Evolutionary conservation across 2,888 invertebrate genomes (phyloP).

Genomic region (Gari tellinella): DNA sequence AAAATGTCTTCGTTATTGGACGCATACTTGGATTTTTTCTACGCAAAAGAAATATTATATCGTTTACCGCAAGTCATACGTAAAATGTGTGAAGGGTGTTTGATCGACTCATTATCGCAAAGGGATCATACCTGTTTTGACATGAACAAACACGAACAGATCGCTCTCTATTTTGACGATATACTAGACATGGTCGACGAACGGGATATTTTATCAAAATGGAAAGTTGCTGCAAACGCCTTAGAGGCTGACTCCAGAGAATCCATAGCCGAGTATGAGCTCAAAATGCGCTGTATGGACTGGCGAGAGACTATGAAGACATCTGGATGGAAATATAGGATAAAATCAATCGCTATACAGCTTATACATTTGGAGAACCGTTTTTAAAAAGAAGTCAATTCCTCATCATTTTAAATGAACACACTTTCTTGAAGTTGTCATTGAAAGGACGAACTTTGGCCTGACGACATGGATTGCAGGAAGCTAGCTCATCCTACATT

Average conservation of each 20-base stretch:
- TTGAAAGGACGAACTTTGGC: too few relatives aligned
- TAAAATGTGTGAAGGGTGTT: constrained; percentile 2
- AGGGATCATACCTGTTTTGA: constrained; percentile 7
- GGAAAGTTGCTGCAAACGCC: constrained; percentile 2
- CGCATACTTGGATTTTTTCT: too few relatives aligned
- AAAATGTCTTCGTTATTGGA: too few relatives aligned
- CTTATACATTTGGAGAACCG: neutral
- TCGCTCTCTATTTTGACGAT: constrained; percentile 15
- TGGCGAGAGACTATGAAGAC: constrained; percentile 18
- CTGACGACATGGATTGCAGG: too few relatives aligned
- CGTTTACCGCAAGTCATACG: neutral
- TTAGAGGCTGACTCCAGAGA: neutral
- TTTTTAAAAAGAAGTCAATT: neutral
- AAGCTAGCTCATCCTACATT: too few relatives aligned
- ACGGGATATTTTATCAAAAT: constrained; percentile 7
- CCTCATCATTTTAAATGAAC: too few relatives aligned
- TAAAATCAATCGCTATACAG: constrained; percentile 2
- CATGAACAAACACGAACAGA: neutral
- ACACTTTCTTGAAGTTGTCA: too few relatives aligned
- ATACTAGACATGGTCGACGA: constrained; percentile 12
- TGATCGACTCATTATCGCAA: neutral
- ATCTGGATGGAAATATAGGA: constrained; percentile 9
- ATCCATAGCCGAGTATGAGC: neutral
- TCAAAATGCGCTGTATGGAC: constrained; percentile 15
- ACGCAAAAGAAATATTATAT: too few relatives aligned